Evolutionary conservation across 2,113 vertebrate species (phyloP).

Genomic region (Oostethus manadensis): DNA sequence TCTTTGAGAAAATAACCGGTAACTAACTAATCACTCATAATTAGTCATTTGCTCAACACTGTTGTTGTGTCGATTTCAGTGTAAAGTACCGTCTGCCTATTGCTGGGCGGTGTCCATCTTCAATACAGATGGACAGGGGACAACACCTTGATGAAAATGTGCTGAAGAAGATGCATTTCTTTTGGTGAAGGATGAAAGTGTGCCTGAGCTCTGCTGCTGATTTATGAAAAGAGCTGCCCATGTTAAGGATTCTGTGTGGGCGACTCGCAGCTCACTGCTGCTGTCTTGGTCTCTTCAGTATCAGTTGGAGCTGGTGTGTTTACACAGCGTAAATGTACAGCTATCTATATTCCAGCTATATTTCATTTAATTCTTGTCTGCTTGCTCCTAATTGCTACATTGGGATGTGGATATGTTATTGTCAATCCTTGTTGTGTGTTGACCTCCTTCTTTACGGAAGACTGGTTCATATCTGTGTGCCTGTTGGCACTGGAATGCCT

Average conservation of each 20-base stretch:
- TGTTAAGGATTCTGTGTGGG: constrained; percentile 19
- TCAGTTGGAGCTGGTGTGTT: background rate
- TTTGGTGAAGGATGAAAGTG: constrained; percentile 10
- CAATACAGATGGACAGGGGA: background rate
- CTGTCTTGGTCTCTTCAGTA: constrained; percentile 14
- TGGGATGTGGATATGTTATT: background rate
- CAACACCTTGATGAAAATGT: constrained; percentile 1
- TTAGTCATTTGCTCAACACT: too few relatives aligned
- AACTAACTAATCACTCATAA: too few relatives aligned
- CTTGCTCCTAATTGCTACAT: constrained; percentile 2
- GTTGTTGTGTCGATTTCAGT: too few relatives aligned
- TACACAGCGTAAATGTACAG: background rate
- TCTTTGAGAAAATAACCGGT: too few relatives aligned
- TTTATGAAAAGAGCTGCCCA: constrained; percentile 24
- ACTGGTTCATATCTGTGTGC: constrained; percentile 23
- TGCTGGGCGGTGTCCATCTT: background rate
- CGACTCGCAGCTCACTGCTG: constrained; percentile 13
- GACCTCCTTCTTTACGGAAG: background rate
- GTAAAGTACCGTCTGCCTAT: too few relatives aligned
- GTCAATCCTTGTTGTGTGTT: background rate
- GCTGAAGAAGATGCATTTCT: constrained; percentile 2
- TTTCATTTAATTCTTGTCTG: background rate
- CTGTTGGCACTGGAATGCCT: constrained; percentile 20
- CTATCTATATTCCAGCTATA: background rate
- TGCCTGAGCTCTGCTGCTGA: constrained; percentile 7